Evolutionary conservation across 2,113 vertebrate species (phyloP), one percentile per base, ranked within the genome.

Genomic region (Erinaceus europaeus): DNA sequence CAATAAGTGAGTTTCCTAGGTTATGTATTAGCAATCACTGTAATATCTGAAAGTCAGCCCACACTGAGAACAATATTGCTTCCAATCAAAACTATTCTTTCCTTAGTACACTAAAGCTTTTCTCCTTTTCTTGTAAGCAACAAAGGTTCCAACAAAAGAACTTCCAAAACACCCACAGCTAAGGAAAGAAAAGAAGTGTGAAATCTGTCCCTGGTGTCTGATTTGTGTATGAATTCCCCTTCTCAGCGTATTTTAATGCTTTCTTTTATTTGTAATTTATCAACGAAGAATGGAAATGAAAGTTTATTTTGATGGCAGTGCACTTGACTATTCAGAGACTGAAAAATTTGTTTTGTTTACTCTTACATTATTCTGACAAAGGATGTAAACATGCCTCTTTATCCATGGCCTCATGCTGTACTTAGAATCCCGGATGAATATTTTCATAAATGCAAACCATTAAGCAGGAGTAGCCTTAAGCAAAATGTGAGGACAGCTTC

Each of bases 131-230:
- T 71, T 59, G 23, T 18, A 32, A 78, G 75, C 87, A 87, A 86
- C 78, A 91, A 92, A 95, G 52, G 48, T 36, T n/a, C 13, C 44
- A 84, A 90, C 82, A 90, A 90, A 95, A 95, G 91, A 92, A 73
- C 40, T 90, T 94, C 65, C 61, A 34, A 83, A 79, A 40, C 76
- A 93, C 48, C 62, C 82, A 69, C 74, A 78, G 81, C 55, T 68
- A 17, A 2, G 25, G 57, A 75, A 84, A 95, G 72, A 90, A 86
- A 38, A 40, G 88, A 84, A 77, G 32, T 57, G 48, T 87, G 67
- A 12, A 91, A 13, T 53, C 77, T 42, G 61, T 74, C 34, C 78
- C 82, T 0, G 0, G 53, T 77, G 52, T 73, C 84, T 88, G 86
- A 92, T 85, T 93, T 90, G 52, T 78, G 69, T 73, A 89, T 65